Percentiles rank a stretch among this genome's conserved stretches.
These are phyloP conservation scores for Scomber japonicus DNA, from an alignment of 2,113 vertebrate species.

Conservation along the genomic window DNA sequence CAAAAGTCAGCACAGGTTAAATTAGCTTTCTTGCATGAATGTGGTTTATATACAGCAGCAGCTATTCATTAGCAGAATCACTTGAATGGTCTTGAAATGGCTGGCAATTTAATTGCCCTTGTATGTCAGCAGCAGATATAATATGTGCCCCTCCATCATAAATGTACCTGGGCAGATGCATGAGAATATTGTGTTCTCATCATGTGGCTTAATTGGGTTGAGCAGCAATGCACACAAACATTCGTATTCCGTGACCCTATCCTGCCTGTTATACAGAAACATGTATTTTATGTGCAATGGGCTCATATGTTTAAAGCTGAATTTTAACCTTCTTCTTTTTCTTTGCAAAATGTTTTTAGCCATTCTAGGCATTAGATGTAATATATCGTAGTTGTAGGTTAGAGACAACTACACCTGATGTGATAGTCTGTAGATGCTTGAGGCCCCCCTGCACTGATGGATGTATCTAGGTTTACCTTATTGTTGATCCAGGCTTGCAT, in stretches of 20 bases:
- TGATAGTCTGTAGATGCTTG: neutral
- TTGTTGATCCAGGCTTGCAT: neutral
- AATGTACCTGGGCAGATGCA: constrained; percentile 25
- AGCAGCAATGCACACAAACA: neutral
- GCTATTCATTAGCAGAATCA: constrained; percentile 57
- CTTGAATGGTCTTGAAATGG: constrained; percentile 38
- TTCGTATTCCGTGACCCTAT: neutral
- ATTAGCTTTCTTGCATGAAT: neutral
- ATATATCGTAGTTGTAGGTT: neutral
- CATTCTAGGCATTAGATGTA: neutral
- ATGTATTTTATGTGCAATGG: neutral
- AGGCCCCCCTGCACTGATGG: constrained; percentile 1
- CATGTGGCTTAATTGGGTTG: constrained; percentile 21
- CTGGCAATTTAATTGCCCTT: constrained; percentile 44
- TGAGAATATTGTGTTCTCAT: constrained; percentile 27
- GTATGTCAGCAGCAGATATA: constrained; percentile 28
- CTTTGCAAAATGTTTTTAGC: neutral
- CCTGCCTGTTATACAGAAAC: neutral
- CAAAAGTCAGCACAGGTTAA: constrained; percentile 10
- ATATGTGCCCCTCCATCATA: constrained; percentile 3
- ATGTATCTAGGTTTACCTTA: neutral
- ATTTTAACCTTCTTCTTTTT: neutral
- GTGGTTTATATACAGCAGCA: neutral
- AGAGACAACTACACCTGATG: neutral
- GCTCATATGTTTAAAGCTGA: neutral